phyloP scores from a whole-genome alignment of 2,888 invertebrate genomes.

The Venustoraphidia nigricollis region DNA sequence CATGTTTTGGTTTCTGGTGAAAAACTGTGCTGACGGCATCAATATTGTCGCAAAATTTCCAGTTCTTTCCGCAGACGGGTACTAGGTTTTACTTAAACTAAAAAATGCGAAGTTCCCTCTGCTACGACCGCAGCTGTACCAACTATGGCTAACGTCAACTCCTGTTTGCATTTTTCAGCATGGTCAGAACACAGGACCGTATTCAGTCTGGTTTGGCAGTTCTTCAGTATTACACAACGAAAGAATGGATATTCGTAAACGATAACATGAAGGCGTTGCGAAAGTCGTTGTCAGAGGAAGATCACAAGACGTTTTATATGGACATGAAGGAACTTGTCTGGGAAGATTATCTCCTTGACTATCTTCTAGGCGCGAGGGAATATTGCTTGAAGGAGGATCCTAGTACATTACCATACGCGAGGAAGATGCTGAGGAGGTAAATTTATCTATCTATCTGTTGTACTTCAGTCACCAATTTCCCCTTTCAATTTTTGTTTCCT shows the following conservation, averaged over 20 bases:
- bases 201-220: conserved; percentile 45
- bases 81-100: too few species aligned
- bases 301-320: conserved; percentile 44
- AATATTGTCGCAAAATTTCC: too few species aligned
- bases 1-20: too few species aligned
- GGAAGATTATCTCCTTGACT: conserved; percentile 48
- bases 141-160: not conserved
- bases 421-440: conserved; percentile 43
- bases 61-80: too few species aligned
- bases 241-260: conserved; percentile 64
- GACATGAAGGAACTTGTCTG: conserved; percentile 36
- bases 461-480: too few species aligned
- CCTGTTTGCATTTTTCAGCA: conserved; percentile 25
- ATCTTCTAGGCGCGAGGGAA: conserved; percentile 69
- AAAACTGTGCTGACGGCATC: too few species aligned
- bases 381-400: conserved; percentile 75
- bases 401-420: conserved; percentile 55
- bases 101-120: too few species aligned
- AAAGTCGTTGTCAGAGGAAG: conserved; percentile 36
- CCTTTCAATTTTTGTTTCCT: too few species aligned
- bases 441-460: conserved; percentile 12
- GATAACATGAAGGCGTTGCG: conserved; percentile 33
- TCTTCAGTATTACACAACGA: conserved; percentile 65
- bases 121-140: too few species aligned
- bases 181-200: conserved; percentile 46